phyloP scores from a whole-genome alignment of 2,888 invertebrate genomes.

The Volucella inflata region DNA sequence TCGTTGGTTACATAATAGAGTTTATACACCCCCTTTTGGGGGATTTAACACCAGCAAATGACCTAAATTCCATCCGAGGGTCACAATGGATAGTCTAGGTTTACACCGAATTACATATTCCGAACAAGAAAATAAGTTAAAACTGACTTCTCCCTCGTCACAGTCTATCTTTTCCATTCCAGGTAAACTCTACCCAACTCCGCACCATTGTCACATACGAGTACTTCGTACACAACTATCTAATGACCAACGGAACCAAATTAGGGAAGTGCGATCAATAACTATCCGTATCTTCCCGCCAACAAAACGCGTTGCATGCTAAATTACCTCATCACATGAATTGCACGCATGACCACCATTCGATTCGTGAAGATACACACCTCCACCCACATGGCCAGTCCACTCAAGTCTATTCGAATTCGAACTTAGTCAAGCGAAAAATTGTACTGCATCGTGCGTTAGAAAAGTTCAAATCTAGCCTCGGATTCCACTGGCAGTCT shows the following conservation, averaged over 20 bases:
- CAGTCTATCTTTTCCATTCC: conserved; percentile 9
- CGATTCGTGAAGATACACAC: background rate
- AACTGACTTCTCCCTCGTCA: conserved; percentile 54
- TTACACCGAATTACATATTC: conserved; percentile 6
- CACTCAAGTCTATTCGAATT: conserved; percentile 4
- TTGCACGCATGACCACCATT: conserved; percentile 65
- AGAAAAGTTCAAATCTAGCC: conserved; percentile 64
- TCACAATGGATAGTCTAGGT: background rate
- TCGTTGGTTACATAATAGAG: too few species aligned
- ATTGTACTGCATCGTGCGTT: conserved; percentile 21
- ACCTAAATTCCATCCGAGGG: conserved; percentile 35
- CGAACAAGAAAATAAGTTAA: conserved; percentile 7
- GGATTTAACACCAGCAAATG: background rate
- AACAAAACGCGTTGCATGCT: conserved; percentile 61
- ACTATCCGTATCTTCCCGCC: conserved; percentile 53
- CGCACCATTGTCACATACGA: conserved; percentile 49
- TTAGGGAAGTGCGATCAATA: conserved; percentile 73
- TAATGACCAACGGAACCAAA: conserved; percentile 73
- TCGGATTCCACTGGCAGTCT: conserved; percentile 3
- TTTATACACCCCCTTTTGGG: background rate
- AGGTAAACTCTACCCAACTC: conserved; percentile 52
- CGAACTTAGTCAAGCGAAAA: conserved; percentile 53
- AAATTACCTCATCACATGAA: conserved; percentile 56
- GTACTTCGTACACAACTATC: conserved; percentile 13
- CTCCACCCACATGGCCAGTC: conserved; percentile 21